Evolutionary conservation across 2,797 vertebrate genomes (phyloP).

Genomic region (Schizothorax lantsangensis): DNA sequence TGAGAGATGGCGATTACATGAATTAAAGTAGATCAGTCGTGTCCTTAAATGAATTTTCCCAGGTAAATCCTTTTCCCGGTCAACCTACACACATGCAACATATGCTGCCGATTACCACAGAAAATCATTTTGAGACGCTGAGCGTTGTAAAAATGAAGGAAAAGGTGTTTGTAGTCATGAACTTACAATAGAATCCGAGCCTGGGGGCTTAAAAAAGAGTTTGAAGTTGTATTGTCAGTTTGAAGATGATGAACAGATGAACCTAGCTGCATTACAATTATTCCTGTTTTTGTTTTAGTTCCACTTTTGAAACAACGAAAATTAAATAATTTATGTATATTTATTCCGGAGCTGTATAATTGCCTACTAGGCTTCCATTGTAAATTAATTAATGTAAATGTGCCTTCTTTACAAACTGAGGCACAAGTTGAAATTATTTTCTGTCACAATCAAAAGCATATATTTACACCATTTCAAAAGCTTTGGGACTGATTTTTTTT

Average conservation of each 20-base stretch:
- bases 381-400: not conserved
- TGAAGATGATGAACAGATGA: not conserved
- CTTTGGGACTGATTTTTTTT: not conserved
- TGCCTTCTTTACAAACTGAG: not conserved
- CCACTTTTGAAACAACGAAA: not conserved
- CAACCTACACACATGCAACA: not conserved
- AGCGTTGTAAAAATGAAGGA: not conserved
- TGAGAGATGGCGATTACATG: conserved; percentile 1
- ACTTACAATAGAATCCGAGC: not conserved
- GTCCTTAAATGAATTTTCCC: conserved; percentile 11
- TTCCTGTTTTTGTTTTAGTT: not conserved
- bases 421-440: not conserved
- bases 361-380: not conserved
- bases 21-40: conserved; percentile 23
- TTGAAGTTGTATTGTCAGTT: not conserved
- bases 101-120: not conserved
- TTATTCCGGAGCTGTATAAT: not conserved
- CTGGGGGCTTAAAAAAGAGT: not conserved
- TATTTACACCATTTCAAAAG: not conserved
- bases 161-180: not conserved
- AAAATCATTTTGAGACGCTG: not conserved
- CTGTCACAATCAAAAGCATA: not conserved
- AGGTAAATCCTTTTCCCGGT: conserved; percentile 9
- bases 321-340: not conserved
- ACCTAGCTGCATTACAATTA: not conserved